Percentiles rank a stretch among this genome's conserved stretches.
Conservation (phyloP, 2,113 vertebrate genomes). For the Eudorcas thomsonii region DNA sequence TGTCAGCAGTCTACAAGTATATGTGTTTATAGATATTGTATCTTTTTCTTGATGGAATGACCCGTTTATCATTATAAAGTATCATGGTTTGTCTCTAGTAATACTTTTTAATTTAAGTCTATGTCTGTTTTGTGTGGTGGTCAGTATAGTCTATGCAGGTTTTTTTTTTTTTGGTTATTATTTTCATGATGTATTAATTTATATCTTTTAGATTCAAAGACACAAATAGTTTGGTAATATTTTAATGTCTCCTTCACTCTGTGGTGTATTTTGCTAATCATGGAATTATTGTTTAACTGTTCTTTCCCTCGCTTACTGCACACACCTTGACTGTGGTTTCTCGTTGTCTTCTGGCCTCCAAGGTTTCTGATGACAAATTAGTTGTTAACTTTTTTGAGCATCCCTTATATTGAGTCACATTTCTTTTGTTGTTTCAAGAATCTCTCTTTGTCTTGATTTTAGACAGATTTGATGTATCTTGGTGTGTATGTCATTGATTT, state of each 20-base stretch:
- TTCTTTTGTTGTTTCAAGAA: background rate
- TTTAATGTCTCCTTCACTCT: background rate
- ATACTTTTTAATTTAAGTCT: background rate
- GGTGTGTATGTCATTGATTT: background rate
- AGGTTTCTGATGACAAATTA: background rate
- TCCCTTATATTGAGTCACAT: background rate
- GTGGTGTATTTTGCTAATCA: background rate
- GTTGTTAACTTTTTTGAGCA: background rate
- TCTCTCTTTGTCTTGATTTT: background rate
- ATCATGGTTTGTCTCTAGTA: background rate
- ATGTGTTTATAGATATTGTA: background rate
- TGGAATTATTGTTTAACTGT: background rate
- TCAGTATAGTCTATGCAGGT: background rate
- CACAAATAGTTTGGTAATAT: background rate
- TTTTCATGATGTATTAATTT: background rate
- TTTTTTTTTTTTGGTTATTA: background rate
- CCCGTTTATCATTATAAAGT: background rate
- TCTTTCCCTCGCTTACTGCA: accelerated
- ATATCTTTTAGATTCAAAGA: background rate
- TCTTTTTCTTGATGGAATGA: background rate
- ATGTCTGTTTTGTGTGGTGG: background rate
- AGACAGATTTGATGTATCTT: background rate
- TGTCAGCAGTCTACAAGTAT: background rate
- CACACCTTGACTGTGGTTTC: background rate
- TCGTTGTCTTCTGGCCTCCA: background rate